Conservation (phyloP, 2,797 vertebrate species). For the Sebastes matsubarae region DNA sequence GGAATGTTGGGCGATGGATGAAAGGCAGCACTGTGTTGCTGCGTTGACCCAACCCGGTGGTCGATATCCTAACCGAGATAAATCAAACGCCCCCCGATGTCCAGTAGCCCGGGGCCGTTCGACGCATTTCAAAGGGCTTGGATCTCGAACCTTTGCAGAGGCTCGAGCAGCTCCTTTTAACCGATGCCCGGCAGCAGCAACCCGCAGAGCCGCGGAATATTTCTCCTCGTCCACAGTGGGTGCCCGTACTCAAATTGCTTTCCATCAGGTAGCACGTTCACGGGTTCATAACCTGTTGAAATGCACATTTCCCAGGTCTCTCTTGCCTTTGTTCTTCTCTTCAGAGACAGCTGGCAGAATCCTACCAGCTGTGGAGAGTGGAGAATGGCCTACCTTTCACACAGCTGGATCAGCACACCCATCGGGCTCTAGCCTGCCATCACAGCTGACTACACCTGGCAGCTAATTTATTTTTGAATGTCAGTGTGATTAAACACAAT, state of each 20-base stretch:
- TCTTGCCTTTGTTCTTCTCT: slow-evolving; percentile 19
- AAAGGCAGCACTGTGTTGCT: slow-evolving; percentile 32
- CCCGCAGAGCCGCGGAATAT: slow-evolving; percentile 25
- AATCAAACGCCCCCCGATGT: slow-evolving; percentile 54
- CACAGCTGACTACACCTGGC: neutral
- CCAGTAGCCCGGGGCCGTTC: slow-evolving; percentile 48
- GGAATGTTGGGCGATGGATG: slow-evolving; percentile 15
- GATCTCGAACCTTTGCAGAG: slow-evolving; percentile 32
- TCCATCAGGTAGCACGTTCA: neutral
- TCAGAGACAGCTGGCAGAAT: neutral
- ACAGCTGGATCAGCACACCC: neutral
- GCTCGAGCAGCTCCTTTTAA: slow-evolving; percentile 26
- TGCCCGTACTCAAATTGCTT: slow-evolving; percentile 1
- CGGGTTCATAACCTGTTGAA: slow-evolving; percentile 27
- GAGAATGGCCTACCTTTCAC: neutral
- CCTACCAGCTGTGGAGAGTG: neutral
- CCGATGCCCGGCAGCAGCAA: slow-evolving; percentile 40
- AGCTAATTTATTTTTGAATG: neutral
- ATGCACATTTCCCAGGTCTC: slow-evolving; percentile 15
- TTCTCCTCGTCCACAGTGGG: slow-evolving; percentile 15
- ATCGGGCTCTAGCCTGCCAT: no score
- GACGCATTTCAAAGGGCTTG: slow-evolving; percentile 49
- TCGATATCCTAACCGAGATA: slow-evolving; percentile 48
- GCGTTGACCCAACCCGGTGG: slow-evolving; percentile 45
- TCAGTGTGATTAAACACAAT: neutral